A percentile compares a stretch with the other conserved stretches of the same genome.
phyloP scores from a whole-genome alignment of 2,888 invertebrate species.

The Brachyopa scutellaris region DNA sequence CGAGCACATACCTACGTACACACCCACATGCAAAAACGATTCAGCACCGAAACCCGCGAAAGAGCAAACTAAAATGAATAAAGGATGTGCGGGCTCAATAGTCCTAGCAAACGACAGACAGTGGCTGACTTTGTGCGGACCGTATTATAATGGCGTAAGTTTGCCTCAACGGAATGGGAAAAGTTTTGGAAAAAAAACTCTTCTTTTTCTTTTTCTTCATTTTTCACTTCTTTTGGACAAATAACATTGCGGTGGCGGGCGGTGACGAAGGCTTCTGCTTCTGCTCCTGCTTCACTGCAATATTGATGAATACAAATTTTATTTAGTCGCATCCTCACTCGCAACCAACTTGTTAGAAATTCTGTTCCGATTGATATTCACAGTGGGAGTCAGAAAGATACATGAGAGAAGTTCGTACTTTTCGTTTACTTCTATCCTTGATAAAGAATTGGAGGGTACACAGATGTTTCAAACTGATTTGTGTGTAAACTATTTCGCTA shows the following conservation, averaged over 20 bases:
- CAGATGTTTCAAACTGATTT: not conserved
- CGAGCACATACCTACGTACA: no score
- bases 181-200: conserved; percentile 29
- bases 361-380: conserved; percentile 62
- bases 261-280: no score
- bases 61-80: conserved; percentile 35
- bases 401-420: conserved; percentile 7
- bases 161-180: conserved; percentile 62
- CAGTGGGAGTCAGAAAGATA: conserved; percentile 35
- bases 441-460: conserved; percentile 2
- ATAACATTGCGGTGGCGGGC: conserved; percentile 38
- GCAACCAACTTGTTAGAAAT: conserved; percentile 25
- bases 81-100: conserved; percentile 48
- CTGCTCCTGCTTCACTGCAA: conserved; percentile 45
- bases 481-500: conserved; percentile 6
- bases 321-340: conserved; percentile 44
- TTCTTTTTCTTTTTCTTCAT: not conserved
- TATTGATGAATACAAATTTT: conserved; percentile 71
- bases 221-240: conserved; percentile 35
- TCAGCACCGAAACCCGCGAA: conserved; percentile 11
- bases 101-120: conserved; percentile 45
- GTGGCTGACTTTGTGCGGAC: conserved; percentile 45
- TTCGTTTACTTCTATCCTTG: conserved; percentile 15
- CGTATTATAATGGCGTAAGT: conserved; percentile 55
- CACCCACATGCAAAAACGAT: not conserved